Base-by-base conservation (phyloP, 2,113 vertebrate species). In the Copsychus sechellarum region DNA sequence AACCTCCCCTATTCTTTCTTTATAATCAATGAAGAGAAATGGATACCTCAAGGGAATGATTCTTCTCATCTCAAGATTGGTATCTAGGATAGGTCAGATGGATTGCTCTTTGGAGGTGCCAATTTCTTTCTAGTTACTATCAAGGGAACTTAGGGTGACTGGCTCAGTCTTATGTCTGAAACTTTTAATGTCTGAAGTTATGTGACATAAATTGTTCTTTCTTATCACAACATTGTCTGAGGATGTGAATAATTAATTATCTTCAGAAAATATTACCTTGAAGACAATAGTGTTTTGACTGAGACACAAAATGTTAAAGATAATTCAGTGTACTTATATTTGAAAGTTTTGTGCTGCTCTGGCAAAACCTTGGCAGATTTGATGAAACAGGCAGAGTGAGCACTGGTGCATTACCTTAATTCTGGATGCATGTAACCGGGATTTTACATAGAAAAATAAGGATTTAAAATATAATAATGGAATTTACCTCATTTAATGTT, bases 201-300 rank as follows among this genome's bases (percentile, higher is more conserved):
- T 56, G 34, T 86, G 71, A 86, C 92, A 73, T 92, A 70, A 96
- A 51, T 70, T 91, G 18, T 69, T 96, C 71, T 77, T 92, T 36
- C 85, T 67, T 88, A 86, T 74, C 56, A 58, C 70, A 94, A 83
- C 48, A 78, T 83, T 93, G 78, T 92, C 85, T 83, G 43, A 92
- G 36, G n/a, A 54, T 83, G 81, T 93, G 71, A 92, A 94, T 92
- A 96, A 92, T 85, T 92, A 93, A 90, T 93, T 88, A 20, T 23
- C 38, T 67, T 94, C 56, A 66, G 60, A 92, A 94, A 95, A 95
- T 83, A 90, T 67, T 92, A 71, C 51, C 67, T 92, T 70, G 33
- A 93, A 92, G 67, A 86, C 88, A 92, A 33, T 14, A 82, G 36
- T 54, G 18, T 86, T 94, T 88, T 91, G 81, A 54, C 76, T 78